phyloP scores from a whole-genome alignment of 2,113 vertebrate genomes.

The Bos indicus region DNA sequence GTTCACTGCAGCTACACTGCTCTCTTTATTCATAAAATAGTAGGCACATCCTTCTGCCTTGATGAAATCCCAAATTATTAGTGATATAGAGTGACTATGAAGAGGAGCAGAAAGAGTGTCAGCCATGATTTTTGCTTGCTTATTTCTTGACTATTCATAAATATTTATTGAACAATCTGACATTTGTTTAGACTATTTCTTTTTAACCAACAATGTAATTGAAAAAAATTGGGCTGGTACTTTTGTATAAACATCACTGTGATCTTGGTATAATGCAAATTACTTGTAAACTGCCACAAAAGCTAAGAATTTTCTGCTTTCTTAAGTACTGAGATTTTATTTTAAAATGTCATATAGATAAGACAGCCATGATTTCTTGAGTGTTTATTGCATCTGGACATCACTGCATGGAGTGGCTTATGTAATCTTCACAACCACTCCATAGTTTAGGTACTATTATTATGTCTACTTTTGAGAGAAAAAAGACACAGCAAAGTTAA shows the following conservation, averaged over 20 bases:
- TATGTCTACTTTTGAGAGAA: not conserved
- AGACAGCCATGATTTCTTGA: not conserved
- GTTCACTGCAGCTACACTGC: not conserved
- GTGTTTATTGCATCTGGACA: not conserved
- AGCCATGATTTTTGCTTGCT: not conserved
- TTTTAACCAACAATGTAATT: not conserved
- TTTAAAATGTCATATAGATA: not conserved
- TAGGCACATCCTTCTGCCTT: not conserved
- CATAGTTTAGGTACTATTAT: not conserved
- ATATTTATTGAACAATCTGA: not conserved
- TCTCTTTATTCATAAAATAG: not conserved
- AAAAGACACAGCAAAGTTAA: not conserved
- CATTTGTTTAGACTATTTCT: not conserved
- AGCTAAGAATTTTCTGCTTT: not conserved
- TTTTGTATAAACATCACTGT: not conserved
- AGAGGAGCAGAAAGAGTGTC: not conserved
- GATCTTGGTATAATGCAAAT: not conserved
- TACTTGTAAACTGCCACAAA: not conserved
- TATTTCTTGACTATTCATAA: not conserved
- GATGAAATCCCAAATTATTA: not conserved
- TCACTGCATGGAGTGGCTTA: not conserved
- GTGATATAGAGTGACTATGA: not conserved
- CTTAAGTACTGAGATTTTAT: not conserved
- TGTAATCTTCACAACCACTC: not conserved
- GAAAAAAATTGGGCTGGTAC: not conserved